Base-by-base conservation (phyloP, 2,797 vertebrate species). In the Emydoidea blandingii region DNA sequence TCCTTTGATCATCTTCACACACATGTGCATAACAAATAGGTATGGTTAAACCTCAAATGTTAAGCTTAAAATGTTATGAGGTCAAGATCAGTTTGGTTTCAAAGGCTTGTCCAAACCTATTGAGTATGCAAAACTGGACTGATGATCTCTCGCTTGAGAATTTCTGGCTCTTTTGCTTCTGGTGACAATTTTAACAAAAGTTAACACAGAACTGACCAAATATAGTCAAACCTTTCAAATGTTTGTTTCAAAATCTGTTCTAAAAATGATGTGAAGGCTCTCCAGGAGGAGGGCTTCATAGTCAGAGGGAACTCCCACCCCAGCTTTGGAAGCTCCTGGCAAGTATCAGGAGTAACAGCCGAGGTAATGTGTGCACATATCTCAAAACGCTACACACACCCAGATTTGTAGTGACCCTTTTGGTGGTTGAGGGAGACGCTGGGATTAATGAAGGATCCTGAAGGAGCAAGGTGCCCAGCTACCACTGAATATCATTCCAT, bases 261-360 rank as follows among this genome's bases (percentile, higher is more conserved):
- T 76, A 44, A 47, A 76, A 47, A 8, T 44, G 47, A 1, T 14
- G 15, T 78, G 14, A 54, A 57, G 1, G 1, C 84, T 88, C 91
- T 41, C 8, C 82, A 78, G 18, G 2, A 72, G 41, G 47, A 91
- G 11, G 0, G 50, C 62, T 91, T 86, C 5, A 44, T 74, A 12
- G 0, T 0, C 23, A 21, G 37, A 65, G 44, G 12, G 41, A 29
- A 59, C 81, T 2, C 76, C 56, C n/a, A 0, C 14, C 8, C 8
- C 5, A 53, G 23, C 87, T 52, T 34, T 53, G 27, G 83, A 93
- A 72, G 3, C 4, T 78, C 79, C 31, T 54, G 41, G 41, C 27
- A 3, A 31, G 74, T 41, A 1, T 0, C 16, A 23, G 5, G 11
- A 56, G 1, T 34, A 50, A 65, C 8, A 93, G 29, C 37, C 41